These are phyloP conservation scores for Lamprologus tigripictilis DNA, from an alignment of 2,113 vertebrate species.

Conservation along the genomic window DNA sequence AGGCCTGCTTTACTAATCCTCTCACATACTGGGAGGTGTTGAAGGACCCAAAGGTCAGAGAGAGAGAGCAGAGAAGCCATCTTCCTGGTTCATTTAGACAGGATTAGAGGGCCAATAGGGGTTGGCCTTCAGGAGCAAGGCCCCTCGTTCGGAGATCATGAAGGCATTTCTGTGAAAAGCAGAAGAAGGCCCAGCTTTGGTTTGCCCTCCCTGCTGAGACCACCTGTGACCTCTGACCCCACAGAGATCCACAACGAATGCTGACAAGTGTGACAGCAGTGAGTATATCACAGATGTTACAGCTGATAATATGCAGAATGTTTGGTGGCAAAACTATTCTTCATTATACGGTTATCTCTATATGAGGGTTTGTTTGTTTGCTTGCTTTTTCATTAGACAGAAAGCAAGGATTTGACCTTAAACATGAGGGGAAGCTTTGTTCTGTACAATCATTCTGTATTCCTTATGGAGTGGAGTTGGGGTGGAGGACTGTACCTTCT, in stretches of 20 bases:
- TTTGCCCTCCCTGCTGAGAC: neutral
- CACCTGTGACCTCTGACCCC: slow-evolving; percentile 20
- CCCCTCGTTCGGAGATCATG: slow-evolving; percentile 28
- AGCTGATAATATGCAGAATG: neutral
- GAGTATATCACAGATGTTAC: neutral
- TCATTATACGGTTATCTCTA: neutral
- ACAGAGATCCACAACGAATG: neutral
- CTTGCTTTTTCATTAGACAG: slow-evolving; percentile 49
- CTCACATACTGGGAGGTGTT: slow-evolving; percentile 43
- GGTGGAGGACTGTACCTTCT: neutral
- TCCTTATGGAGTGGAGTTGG: slow-evolving; percentile 1
- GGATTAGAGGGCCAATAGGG: slow-evolving; percentile 61
- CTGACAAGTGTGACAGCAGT: neutral
- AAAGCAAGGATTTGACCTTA: slow-evolving; percentile 49
- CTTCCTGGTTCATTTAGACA: slow-evolving; percentile 55
- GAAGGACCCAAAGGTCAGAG: slow-evolving; percentile 46
- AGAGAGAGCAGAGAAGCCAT: slow-evolving; percentile 40
- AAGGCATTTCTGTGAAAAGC: slow-evolving; percentile 28
- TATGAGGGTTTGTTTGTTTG: slow-evolving; percentile 22
- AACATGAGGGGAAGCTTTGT: slow-evolving; percentile 49
- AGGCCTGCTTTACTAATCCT: slow-evolving; percentile 58
- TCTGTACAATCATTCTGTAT: neutral
- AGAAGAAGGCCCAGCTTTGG: slow-evolving; percentile 6
- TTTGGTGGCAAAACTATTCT: neutral
- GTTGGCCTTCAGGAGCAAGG: slow-evolving; percentile 8